A percentile compares a stretch with the other conserved stretches of the same genome.
phyloP scores from a whole-genome alignment of 2,797 vertebrate genomes.

The Moxostoma hubbsi region DNA sequence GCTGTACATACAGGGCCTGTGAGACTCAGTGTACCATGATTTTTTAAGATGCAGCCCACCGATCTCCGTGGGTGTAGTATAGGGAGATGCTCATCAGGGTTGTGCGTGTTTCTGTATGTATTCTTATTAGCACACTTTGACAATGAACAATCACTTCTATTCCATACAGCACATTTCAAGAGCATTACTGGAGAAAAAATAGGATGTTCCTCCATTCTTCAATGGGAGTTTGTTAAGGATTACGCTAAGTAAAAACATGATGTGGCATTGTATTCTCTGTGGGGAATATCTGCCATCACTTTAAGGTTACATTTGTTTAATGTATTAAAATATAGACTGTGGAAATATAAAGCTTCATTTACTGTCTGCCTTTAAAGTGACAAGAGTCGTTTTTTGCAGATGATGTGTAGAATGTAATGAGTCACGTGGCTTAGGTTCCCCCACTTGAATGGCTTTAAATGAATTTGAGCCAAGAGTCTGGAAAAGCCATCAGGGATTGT shows the following conservation, averaged over 20 bases:
- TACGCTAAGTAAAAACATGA: not conserved
- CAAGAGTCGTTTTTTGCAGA: slow-evolving; percentile 34
- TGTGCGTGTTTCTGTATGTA: slow-evolving; percentile 49
- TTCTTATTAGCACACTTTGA: slow-evolving; percentile 19
- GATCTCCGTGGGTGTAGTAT: slow-evolving; percentile 44
- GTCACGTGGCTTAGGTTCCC: slow-evolving; percentile 53
- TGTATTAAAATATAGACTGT: slow-evolving; percentile 38
- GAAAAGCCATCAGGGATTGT: slow-evolving; percentile 39
- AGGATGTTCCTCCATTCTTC: not conserved
- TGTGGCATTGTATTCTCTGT: not conserved
- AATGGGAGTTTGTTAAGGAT: not conserved
- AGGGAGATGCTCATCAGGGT: slow-evolving; percentile 35
- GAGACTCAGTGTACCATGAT: slow-evolving; percentile 53
- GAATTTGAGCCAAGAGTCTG: slow-evolving; percentile 36
- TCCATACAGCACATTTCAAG: not conserved
- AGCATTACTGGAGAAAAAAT: not conserved
- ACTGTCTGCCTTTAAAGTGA: slow-evolving; percentile 45
- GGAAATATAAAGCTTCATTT: slow-evolving; percentile 43
- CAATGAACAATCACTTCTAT: slow-evolving; percentile 21
- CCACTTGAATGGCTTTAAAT: slow-evolving; percentile 42
- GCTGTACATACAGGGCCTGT: slow-evolving; percentile 58
- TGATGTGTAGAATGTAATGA: slow-evolving; percentile 57
- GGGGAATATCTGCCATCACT: not conserved
- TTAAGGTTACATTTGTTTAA: slow-evolving; percentile 29
- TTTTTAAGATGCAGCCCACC: slow-evolving; percentile 55